A percentile compares a stretch with the other conserved stretches of the same genome.
These are phyloP conservation scores for Drosophila suzukii DNA, from an alignment of 1,140 invertebrate species.

Conservation along the genomic window DNA sequence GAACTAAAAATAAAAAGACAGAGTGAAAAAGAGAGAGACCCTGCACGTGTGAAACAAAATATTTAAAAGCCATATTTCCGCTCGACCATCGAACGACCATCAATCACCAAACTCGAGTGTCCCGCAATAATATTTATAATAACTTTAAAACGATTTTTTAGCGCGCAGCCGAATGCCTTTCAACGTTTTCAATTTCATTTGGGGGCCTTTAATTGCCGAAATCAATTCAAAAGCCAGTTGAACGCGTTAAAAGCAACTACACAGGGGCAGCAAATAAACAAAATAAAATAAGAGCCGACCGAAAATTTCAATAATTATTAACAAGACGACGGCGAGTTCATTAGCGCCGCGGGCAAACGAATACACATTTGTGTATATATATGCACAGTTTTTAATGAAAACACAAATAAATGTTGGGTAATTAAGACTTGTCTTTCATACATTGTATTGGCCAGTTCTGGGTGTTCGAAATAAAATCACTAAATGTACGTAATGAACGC, in stretches of 20 bases:
- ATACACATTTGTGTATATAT: conserved; percentile 7
- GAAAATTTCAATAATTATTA: conserved; percentile 79
- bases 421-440: conserved; percentile 72
- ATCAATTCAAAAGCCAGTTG: conserved; percentile 80
- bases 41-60: conserved; percentile 53
- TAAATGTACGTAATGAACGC: conserved; percentile 27
- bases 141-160: conserved; percentile 66
- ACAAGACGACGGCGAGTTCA: conserved; percentile 75
- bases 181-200: conserved; percentile 80
- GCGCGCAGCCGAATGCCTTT: conserved; percentile 53
- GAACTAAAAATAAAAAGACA: neutral
- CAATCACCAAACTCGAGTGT: conserved; percentile 71
- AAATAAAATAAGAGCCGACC: conserved; percentile 25
- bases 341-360: conserved; percentile 64
- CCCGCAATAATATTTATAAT: conserved; percentile 74
- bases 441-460: conserved; percentile 49
- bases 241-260: conserved; percentile 77
- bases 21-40: conserved; percentile 10
- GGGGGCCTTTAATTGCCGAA: conserved; percentile 77
- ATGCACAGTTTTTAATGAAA: conserved; percentile 49
- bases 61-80: conserved; percentile 31
- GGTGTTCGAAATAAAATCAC: conserved; percentile 21
- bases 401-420: conserved; percentile 80
- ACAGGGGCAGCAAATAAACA: conserved; percentile 53
- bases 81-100: conserved; percentile 58